Evolutionary conservation across 2,797 vertebrate genomes (phyloP).

Genomic region (Enteromius trimaculatus): DNA sequence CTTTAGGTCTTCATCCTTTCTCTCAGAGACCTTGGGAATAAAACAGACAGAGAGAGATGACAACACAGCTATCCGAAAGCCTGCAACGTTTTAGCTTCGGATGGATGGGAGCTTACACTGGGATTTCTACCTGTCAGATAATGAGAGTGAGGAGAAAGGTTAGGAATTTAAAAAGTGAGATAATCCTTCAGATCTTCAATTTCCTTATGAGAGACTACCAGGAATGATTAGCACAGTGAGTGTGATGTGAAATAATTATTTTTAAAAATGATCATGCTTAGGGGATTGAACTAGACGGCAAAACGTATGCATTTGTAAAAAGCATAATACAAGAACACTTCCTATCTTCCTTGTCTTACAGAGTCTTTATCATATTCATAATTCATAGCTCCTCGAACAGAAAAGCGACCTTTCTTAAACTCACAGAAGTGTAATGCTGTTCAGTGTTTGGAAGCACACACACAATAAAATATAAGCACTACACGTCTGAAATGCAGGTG

Average conservation of each 20-base stretch:
- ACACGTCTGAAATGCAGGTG: constrained; percentile 38
- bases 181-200: constrained; percentile 10
- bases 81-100: constrained; percentile 18
- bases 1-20: constrained; percentile 21
- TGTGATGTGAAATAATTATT: background rate
- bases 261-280: background rate
- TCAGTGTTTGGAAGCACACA: constrained; percentile 25
- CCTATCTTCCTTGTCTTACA: background rate
- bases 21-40: constrained; percentile 24
- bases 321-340: constrained; percentile 22
- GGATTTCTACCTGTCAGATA: constrained; percentile 30
- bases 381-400: constrained; percentile 54
- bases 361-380: constrained; percentile 54
- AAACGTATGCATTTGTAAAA: constrained; percentile 11
- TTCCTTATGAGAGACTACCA: constrained; percentile 8
- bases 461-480: constrained; percentile 25
- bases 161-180: constrained; percentile 16
- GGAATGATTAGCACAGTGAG: constrained; percentile 7
- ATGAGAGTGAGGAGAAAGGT: constrained; percentile 23
- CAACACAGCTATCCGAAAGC: constrained; percentile 1
- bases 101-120: background rate
- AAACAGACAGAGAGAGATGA: constrained; percentile 32
- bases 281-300: background rate
- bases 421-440: constrained; percentile 43
- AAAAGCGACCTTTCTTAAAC: constrained; percentile 49